These are phyloP conservation scores for Drosophila tropicalis DNA, from an alignment of 1,140 invertebrate species.

Conservation along the genomic window DNA sequence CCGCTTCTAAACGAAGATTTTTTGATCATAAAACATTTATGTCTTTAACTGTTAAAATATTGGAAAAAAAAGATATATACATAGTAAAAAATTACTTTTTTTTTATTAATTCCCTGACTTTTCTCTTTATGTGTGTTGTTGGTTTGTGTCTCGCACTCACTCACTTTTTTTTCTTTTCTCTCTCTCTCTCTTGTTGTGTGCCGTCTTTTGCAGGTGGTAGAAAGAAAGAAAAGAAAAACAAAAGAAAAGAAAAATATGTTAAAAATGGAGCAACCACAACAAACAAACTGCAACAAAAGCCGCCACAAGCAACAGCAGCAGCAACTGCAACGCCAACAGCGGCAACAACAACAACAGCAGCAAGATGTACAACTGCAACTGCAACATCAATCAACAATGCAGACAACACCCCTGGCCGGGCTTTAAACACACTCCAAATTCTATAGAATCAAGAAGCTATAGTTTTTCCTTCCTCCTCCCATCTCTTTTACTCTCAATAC, in stretches of 20 bases:
- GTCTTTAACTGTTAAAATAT: slow-evolving; percentile 21
- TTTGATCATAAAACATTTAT: slow-evolving; percentile 38
- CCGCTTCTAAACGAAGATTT: neutral
- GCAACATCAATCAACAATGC: slow-evolving; percentile 16
- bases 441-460: slow-evolving; percentile 16
- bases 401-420: slow-evolving; percentile 29
- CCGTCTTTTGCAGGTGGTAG: slow-evolving; percentile 30
- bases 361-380: slow-evolving; percentile 25
- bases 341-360: slow-evolving; percentile 16
- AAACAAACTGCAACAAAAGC: slow-evolving; percentile 21
- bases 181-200: slow-evolving; percentile 43
- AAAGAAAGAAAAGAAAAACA: neutral
- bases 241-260: slow-evolving; percentile 14
- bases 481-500: slow-evolving; percentile 18
- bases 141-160: slow-evolving; percentile 28
- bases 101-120: neutral
- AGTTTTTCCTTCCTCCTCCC: slow-evolving; percentile 6
- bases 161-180: slow-evolving; percentile 3
- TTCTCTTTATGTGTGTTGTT: slow-evolving; percentile 22
- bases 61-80: neutral
- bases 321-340: slow-evolving; percentile 11
- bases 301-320: slow-evolving; percentile 27
- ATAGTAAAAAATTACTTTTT: neutral
- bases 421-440: slow-evolving; percentile 22
- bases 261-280: slow-evolving; percentile 50